Conservation (phyloP, 1,140 invertebrate species). For the Drosophila micromelanica region DNA sequence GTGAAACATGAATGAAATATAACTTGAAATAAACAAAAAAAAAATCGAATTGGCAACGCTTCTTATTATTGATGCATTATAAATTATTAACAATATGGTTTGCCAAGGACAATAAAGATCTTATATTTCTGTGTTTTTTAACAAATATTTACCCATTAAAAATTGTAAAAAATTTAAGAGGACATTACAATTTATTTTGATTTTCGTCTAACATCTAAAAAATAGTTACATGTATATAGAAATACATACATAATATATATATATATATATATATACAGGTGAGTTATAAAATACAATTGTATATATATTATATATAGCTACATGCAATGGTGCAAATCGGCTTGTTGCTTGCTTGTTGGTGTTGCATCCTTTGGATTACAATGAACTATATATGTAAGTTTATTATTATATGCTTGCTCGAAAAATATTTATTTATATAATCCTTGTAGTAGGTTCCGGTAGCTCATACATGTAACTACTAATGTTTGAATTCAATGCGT, state of each 20-base stretch:
- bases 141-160: no score
- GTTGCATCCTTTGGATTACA: not conserved
- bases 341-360: slow-evolving; percentile 10
- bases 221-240: slow-evolving; percentile 63
- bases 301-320: slow-evolving; percentile 23
- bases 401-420: slow-evolving; percentile 20
- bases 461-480: no score
- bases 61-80: slow-evolving; percentile 3
- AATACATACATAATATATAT: slow-evolving; percentile 28
- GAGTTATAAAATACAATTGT: slow-evolving; percentile 50
- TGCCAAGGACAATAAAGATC: not conserved
- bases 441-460: slow-evolving; percentile 26
- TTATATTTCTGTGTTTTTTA: no score
- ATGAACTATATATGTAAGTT: not conserved
- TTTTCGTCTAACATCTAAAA: slow-evolving; percentile 54
- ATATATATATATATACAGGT: slow-evolving; percentile 34
- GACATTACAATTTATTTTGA: slow-evolving; percentile 62
- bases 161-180: not conserved
- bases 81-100: not conserved
- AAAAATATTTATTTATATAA: slow-evolving; percentile 37
- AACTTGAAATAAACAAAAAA: slow-evolving; percentile 81
- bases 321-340: slow-evolving; percentile 53
- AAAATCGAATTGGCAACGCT: slow-evolving; percentile 57
- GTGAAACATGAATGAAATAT: slow-evolving; percentile 84
- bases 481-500: no score